phyloP scores from a whole-genome alignment of 2,113 vertebrate genomes.

The Coptodon rendalli region DNA sequence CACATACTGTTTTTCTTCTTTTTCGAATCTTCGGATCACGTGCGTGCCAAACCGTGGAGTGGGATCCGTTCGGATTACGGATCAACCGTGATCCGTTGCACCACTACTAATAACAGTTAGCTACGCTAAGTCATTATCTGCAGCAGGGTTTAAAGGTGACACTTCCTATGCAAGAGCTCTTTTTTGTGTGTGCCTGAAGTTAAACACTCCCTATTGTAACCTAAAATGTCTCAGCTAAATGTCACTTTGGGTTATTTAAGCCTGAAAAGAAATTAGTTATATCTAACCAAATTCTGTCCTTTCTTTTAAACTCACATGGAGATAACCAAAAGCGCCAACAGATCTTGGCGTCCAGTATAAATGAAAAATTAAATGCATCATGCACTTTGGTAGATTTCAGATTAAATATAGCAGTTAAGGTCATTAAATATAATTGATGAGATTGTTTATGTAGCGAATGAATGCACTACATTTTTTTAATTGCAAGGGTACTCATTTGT shows the following conservation, averaged over 20 bases:
- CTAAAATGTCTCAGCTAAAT: conserved; percentile 17
- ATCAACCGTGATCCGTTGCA: too few relatives aligned
- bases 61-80: too few relatives aligned
- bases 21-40: too few relatives aligned
- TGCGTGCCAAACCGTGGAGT: too few relatives aligned
- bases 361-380: conserved; percentile 33
- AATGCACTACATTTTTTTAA: conserved; percentile 38
- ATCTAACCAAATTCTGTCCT: neutral
- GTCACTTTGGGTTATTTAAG: neutral
- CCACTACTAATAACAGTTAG: neutral
- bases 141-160: neutral
- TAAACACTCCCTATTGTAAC: conserved; percentile 24
- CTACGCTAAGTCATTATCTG: neutral
- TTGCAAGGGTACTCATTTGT: conserved; percentile 25
- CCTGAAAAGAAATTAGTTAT: neutral
- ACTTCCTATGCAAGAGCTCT: neutral
- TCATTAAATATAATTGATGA: neutral
- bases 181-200: neutral
- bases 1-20: too few relatives aligned
- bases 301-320: neutral
- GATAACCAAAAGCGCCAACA: neutral
- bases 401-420: conserved; percentile 19
- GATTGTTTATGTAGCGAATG: neutral
- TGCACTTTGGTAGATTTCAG: conserved; percentile 61
- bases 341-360: neutral